These are phyloP conservation scores for Epiblema foenella DNA, from an alignment of 2,888 invertebrate species.

Conservation along the genomic window DNA sequence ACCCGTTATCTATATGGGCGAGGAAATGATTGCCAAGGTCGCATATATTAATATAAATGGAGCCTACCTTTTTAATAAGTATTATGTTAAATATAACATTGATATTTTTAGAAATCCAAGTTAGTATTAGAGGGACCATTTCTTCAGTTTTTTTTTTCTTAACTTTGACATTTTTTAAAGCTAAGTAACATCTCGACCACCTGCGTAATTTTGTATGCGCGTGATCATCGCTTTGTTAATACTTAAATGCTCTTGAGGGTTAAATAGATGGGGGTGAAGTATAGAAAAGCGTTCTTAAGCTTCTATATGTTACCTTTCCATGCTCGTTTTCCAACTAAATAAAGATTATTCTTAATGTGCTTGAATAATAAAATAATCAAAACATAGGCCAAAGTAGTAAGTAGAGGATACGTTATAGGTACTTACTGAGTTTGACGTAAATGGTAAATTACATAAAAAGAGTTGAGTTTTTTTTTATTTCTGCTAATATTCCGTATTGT, in stretches of 20 bases:
- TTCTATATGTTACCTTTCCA: background rate
- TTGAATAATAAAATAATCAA: too few species aligned
- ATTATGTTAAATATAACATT: background rate
- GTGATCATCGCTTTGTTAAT: background rate
- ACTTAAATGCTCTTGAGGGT: background rate
- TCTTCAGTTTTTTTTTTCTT: background rate
- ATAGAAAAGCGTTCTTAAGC: background rate
- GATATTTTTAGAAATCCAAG: slow-evolving; percentile 1
- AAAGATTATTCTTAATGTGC: too few species aligned
- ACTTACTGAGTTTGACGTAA: too few species aligned
- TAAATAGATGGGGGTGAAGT: background rate
- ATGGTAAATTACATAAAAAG: too few species aligned
- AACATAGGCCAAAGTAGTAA: too few species aligned
- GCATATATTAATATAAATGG: slow-evolving; percentile 27
- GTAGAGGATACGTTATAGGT: too few species aligned
- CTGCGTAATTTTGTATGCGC: background rate
- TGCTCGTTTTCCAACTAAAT: too few species aligned
- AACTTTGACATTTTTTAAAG: background rate
- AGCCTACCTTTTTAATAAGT: slow-evolving; percentile 9
- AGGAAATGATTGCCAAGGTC: slow-evolving; percentile 42
- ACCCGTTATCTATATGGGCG: slow-evolving; percentile 25
- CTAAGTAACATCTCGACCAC: background rate
- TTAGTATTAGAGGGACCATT: background rate
- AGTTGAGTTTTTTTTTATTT: background rate
- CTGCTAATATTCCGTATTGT: slow-evolving; percentile 4